A percentile compares a stretch with the other conserved stretches of the same genome.
Evolutionary conservation across 2,888 invertebrate genomes (phyloP).

Genomic region (Eumerus sabulonum): DNA sequence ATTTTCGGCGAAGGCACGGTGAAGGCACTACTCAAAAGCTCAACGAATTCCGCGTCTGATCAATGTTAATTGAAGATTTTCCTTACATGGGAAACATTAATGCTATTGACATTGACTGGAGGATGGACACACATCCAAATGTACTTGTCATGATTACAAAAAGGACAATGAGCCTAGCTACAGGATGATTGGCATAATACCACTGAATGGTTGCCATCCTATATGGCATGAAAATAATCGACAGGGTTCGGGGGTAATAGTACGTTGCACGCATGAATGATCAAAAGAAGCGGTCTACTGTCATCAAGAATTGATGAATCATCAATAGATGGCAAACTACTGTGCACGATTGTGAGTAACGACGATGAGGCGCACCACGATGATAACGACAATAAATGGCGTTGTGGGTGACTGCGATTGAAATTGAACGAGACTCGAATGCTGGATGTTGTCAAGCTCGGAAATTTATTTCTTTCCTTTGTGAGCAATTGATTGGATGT

Average conservation of each 20-base stretch:
- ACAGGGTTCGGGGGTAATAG: conserved; percentile 15
- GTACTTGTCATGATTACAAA: background rate
- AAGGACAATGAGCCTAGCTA: background rate
- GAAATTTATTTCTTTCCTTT: too few relatives aligned
- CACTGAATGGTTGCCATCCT: background rate
- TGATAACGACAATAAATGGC: too few relatives aligned
- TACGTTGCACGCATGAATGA: conserved; percentile 20
- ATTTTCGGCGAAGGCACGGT: background rate
- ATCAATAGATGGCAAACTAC: conserved; percentile 2
- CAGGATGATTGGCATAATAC: background rate
- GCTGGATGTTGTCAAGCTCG: too few relatives aligned
- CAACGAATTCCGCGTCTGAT: conserved; percentile 22
- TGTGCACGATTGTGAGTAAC: background rate
- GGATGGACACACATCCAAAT: background rate
- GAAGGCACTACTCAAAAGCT: conserved; percentile 21
- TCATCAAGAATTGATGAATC: conserved; percentile 16
- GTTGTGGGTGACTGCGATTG: too few relatives aligned
- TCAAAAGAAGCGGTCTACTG: conserved; percentile 21
- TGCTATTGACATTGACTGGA: conserved; percentile 22
- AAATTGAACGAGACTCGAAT: too few relatives aligned
- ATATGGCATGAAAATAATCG: background rate
- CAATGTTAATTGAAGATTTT: conserved; percentile 39
- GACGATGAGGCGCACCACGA: too few relatives aligned
- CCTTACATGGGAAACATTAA: conserved; percentile 3
- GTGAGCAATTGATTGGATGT: too few relatives aligned